Percentiles rank a stretch among this genome's conserved stretches.
phyloP scores from a whole-genome alignment of 2,113 vertebrate species.

The Caranx ignobilis region DNA sequence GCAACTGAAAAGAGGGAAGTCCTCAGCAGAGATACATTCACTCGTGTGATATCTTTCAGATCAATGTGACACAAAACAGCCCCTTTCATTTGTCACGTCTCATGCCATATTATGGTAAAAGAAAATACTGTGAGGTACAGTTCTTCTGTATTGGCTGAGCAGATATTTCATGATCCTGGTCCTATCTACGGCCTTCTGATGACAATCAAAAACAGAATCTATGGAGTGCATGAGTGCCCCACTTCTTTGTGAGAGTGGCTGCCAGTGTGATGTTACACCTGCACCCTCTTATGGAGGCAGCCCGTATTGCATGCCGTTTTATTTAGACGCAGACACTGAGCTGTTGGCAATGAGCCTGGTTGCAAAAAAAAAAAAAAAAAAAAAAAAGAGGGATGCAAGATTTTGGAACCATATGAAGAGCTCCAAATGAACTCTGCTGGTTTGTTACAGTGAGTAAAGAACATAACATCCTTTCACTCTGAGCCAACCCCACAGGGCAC shows the following conservation, averaged over 20 bases:
- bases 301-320: not conserved
- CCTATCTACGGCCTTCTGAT: not conserved
- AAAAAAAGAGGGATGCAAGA: not conserved
- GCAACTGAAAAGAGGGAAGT: not conserved
- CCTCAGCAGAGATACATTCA: not conserved
- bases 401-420: no score
- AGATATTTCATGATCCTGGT: not conserved
- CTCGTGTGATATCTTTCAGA: not conserved
- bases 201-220: not conserved
- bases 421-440: no score
- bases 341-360: not conserved
- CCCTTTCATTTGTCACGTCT: not conserved
- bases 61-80: not conserved
- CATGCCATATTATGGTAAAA: not conserved
- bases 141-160: not conserved
- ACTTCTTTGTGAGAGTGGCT: no score
- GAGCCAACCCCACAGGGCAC: no score
- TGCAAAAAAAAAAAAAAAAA: not conserved
- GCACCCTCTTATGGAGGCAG: slow-evolving; percentile 1
- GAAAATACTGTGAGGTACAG: not conserved
- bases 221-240: not conserved
- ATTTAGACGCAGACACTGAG: not conserved
- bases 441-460: no score
- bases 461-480: no score
- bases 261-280: not conserved